A percentile compares a stretch with the other conserved stretches of the same genome.
Evolutionary conservation across 2,888 invertebrate species (phyloP).

Genomic region (Diarsia brunnea): DNA sequence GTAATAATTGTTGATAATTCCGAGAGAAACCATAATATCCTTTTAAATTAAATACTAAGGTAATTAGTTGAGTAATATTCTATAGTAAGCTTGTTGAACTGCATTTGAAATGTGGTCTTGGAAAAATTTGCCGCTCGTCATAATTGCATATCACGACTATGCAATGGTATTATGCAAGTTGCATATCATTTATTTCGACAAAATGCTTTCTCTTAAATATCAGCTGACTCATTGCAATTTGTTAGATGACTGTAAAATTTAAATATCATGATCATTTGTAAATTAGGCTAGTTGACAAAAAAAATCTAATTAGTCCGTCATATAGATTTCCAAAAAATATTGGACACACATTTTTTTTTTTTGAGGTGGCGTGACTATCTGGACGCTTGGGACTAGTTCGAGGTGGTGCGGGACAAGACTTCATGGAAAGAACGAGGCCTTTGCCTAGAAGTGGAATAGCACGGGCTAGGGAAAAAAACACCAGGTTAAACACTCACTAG

Average conservation of each 20-base stretch:
- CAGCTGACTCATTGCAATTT: slow-evolving; percentile 20
- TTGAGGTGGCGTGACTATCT: no score
- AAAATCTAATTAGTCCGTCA: no score
- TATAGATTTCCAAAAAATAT: no score
- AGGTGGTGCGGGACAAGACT: no score
- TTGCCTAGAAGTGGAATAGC: no score
- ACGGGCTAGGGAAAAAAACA: no score
- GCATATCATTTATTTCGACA: background rate
- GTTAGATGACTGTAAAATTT: background rate
- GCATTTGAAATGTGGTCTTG: background rate
- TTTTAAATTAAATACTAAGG: slow-evolving; percentile 39
- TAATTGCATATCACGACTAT: background rate
- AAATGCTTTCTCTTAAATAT: background rate
- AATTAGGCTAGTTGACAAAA: no score
- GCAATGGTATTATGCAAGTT: background rate
- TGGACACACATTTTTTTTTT: no score
- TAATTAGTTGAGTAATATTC: slow-evolving; percentile 45
- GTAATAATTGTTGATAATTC: background rate
- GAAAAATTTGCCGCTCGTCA: background rate
- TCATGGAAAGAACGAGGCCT: no score
- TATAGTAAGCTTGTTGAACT: background rate
- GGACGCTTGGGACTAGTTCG: no score
- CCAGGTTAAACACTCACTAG: background rate
- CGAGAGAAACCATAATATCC: slow-evolving; percentile 58
- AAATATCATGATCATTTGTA: background rate